Base-by-base conservation (phyloP, 2,888 invertebrate genomes). In the Mechanitis mazaeus region DNA sequence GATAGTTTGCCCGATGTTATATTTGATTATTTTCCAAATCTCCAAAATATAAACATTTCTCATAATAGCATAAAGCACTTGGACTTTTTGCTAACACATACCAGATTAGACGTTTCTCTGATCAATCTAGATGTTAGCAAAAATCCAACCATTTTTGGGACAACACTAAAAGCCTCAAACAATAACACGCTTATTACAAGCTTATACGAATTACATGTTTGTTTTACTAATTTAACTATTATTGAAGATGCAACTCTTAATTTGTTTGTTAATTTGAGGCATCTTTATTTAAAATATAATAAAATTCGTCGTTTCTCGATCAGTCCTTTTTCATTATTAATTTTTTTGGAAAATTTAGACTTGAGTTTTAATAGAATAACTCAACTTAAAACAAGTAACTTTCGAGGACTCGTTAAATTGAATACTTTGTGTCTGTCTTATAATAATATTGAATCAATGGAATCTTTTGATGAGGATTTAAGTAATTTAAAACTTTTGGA, bases 351-450 rank as follows among this genome's bases (percentile, higher is more conserved):
- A 65, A 95, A 95, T 28, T 90, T 97, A 65, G 96, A 97, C 81
- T 84, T 97, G 60, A 95, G 96, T 69, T 91, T 93, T 71, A 97
- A 97, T 79, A 94, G 94, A 77, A 91, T 97, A 71, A 95, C 95
- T 69, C 89, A 95, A 69, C 82, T 97, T 65, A 96, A 96, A 64
- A 94, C 94, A 75, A 97, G 96, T 81, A 93, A 97, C 68, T 91
- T 97, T 71, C 94, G 94, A 72, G 96, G 96, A 3, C 87, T 97
- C 58, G 91, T 91, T 57, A 93, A 94, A 72, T 88, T 97, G 59
- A 91, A 94, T 64, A 90, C 95, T 64, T 90, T 97, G 56, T 97
- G 97, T 86, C 91, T 97, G 61, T 96, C 96, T 28, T 94, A 94
- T 79, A 97, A 97, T 81, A 93, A 93, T 68, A 90, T 97, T 60